A percentile compares a stretch with the other conserved stretches of the same genome.
Evolutionary conservation across 1,140 invertebrate species (phyloP).

Genomic region (Neodiprion lecontei): DNA sequence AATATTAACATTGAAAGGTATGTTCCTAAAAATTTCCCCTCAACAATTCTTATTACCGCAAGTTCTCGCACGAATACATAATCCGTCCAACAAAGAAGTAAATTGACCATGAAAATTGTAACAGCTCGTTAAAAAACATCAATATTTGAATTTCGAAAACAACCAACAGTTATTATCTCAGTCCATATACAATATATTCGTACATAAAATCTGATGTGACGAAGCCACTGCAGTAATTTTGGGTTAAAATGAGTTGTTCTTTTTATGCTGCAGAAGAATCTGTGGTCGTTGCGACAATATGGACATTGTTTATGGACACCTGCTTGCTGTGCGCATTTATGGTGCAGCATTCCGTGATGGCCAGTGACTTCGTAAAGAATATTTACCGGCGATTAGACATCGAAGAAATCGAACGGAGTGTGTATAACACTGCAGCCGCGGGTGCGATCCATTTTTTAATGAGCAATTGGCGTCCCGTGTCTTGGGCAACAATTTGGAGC

Average conservation of each 20-base stretch:
- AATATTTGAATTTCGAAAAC: too few species aligned
- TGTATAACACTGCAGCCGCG: constrained; percentile 57
- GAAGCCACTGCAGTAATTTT: too few species aligned
- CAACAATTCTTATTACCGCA: too few species aligned
- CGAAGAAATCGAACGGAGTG: constrained; percentile 57
- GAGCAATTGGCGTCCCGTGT: constrained; percentile 55
- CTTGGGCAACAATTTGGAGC: constrained; percentile 60
- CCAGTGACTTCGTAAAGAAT: constrained; percentile 54
- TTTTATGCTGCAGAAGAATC: constrained; percentile 40
- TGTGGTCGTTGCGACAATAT: constrained; percentile 32
- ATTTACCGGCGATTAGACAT: constrained; percentile 51
- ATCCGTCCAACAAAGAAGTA: too few species aligned
- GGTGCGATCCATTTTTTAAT: constrained; percentile 49
- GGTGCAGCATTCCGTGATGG: constrained; percentile 63
- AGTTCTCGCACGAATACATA: too few species aligned
- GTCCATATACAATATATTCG: too few species aligned
- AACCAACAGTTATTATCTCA: too few species aligned
- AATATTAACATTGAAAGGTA: too few species aligned
- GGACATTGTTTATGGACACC: constrained; percentile 52
- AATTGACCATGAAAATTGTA: too few species aligned
- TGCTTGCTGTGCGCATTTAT: constrained; percentile 61
- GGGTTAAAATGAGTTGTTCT: constrained; percentile 19
- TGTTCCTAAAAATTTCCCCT: too few species aligned
- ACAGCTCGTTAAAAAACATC: too few species aligned
- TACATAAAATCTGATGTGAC: too few species aligned